Conservation (phyloP, 2,113 vertebrate genomes). For the Rutilus rutilus region DNA sequence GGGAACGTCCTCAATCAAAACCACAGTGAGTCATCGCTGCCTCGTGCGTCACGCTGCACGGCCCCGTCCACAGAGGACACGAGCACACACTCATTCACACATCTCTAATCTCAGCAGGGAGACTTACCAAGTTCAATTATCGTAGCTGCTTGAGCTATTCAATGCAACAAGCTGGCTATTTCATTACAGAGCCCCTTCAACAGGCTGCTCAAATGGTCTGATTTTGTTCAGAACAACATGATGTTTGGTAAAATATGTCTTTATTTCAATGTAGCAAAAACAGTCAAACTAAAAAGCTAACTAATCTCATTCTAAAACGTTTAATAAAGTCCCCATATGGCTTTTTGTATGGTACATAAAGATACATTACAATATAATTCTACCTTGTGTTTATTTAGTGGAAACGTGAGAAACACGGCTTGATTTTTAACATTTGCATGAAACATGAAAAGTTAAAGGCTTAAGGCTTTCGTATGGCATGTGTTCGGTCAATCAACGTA, state of each 20-base stretch:
- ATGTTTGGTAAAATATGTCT: background rate
- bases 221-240: background rate
- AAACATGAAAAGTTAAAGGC: background rate
- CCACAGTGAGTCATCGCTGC: slow-evolving; percentile 55
- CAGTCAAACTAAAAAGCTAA: background rate
- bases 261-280: background rate
- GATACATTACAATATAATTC: background rate
- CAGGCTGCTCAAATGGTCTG: background rate
- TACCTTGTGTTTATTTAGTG: background rate
- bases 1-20: slow-evolving; percentile 48
- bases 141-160: slow-evolving; percentile 5
- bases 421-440: background rate
- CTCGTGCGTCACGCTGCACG: slow-evolving; percentile 50
- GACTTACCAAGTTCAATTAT: slow-evolving; percentile 30
- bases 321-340: background rate
- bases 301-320: background rate
- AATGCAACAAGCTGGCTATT: slow-evolving; percentile 20
- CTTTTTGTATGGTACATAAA: background rate
- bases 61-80: background rate
- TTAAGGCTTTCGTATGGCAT: too few relatives aligned
- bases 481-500: too few relatives aligned
- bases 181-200: background rate
- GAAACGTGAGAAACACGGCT: background rate
- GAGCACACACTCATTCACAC: background rate
- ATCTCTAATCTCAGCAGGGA: background rate